Percentiles rank a stretch among this genome's conserved stretches.
Conservation (phyloP, 2,888 invertebrate genomes). For the Ceratothoa steindachneri region DNA sequence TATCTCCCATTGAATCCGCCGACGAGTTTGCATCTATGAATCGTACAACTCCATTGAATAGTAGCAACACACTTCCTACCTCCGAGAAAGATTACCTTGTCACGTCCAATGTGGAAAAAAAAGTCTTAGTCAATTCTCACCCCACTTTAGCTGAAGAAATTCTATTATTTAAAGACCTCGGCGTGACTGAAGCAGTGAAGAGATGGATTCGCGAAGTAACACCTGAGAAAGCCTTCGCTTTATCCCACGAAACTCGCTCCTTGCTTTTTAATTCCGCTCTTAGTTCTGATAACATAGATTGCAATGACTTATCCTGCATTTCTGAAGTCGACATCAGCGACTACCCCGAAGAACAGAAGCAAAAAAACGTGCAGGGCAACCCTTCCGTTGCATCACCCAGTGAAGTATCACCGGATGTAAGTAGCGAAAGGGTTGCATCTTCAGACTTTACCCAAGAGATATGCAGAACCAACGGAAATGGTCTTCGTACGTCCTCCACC, state of each 20-base stretch:
- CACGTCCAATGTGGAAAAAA: not conserved
- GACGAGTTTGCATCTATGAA: not conserved
- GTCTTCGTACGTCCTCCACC: conserved; percentile 8
- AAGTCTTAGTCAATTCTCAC: not conserved
- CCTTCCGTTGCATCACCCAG: conserved; percentile 47
- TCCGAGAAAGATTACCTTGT: not conserved
- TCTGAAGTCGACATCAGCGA: not conserved
- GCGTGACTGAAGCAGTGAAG: conserved; percentile 46
- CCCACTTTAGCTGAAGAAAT: not conserved
- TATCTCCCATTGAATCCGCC: not conserved
- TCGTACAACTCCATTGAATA: not conserved
- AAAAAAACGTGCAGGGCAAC: conserved; percentile 48
- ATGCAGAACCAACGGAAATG: not conserved
- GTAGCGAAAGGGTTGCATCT: conserved; percentile 47
- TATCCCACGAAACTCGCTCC: conserved; percentile 30
- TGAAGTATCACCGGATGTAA: conserved; percentile 25
- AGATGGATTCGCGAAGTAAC: conserved; percentile 45
- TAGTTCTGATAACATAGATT: not conserved
- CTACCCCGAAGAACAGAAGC: conserved; percentile 2
- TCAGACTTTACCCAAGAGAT: not conserved
- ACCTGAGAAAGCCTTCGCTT: conserved; percentile 44
- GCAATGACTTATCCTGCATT: not conserved
- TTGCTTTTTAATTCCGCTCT: not conserved
- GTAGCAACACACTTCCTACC: not conserved
- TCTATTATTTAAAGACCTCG: conserved; percentile 23